Percentiles rank a stretch among this genome's conserved stretches.
Conservation (phyloP, 2,888 invertebrate species). For the Drosophila testacea region DNA sequence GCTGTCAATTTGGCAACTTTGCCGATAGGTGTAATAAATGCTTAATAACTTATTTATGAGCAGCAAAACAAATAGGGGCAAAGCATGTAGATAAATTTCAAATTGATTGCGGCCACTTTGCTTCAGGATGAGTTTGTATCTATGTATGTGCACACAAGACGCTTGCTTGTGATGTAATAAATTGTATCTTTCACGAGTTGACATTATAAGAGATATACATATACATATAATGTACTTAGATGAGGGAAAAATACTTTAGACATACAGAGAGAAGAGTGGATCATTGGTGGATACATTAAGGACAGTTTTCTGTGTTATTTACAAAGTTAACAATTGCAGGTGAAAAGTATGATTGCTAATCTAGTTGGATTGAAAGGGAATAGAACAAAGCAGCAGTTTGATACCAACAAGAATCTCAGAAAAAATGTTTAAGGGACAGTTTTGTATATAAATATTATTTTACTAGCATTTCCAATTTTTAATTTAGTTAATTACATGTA, state of each 20-base stretch:
- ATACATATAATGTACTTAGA: background rate
- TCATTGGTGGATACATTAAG: background rate
- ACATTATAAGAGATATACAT: background rate
- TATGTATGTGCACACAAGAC: conserved; percentile 1
- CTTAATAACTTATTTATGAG: conserved; percentile 60
- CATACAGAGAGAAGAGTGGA: background rate
- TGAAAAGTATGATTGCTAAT: background rate
- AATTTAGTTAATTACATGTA: too few relatives aligned
- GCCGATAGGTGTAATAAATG: conserved; percentile 59
- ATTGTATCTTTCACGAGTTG: background rate
- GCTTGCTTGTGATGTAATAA: conserved; percentile 5
- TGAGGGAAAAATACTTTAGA: background rate
- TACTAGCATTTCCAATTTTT: too few relatives aligned
- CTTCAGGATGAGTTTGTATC: background rate
- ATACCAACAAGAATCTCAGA: background rate
- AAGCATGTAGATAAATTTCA: conserved; percentile 41
- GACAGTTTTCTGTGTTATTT: background rate
- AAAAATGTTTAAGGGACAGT: background rate
- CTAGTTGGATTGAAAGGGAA: background rate
- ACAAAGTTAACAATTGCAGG: background rate
- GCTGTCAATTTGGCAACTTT: conserved; percentile 58
- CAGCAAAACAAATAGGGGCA: conserved; percentile 36
- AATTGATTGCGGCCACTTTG: conserved; percentile 47
- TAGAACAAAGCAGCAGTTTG: background rate
- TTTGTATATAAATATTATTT: too few relatives aligned